These are phyloP conservation scores for Scaptomyza cyrtandrae DNA, from an alignment of 2,888 invertebrate genomes.

Conservation along the genomic window DNA sequence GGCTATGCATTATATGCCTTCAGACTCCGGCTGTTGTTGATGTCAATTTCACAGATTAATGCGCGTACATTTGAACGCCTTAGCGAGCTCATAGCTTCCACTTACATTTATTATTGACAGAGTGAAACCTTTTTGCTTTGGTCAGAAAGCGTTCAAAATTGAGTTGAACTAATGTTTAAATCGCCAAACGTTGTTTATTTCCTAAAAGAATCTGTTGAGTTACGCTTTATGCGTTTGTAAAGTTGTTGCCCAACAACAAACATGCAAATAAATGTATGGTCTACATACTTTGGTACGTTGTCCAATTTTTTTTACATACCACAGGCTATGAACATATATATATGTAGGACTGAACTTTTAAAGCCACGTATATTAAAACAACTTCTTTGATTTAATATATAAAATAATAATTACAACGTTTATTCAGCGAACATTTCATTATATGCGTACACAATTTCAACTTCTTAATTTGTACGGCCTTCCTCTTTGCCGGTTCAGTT, in stretches of 20 bases:
- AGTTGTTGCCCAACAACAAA: constrained; percentile 10
- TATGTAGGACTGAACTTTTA: too few species aligned
- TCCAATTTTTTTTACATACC: constrained; percentile 47
- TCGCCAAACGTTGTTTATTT: constrained; percentile 26
- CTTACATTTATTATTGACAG: constrained; percentile 77
- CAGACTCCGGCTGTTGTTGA: constrained; percentile 36
- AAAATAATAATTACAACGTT: too few species aligned
- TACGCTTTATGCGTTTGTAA: constrained; percentile 18
- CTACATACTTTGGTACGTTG: not conserved
- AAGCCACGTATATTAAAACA: too few species aligned
- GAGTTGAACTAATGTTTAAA: constrained; percentile 56
- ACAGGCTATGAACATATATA: constrained; percentile 8
- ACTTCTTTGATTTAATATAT: too few species aligned
- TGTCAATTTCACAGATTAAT: constrained; percentile 79
- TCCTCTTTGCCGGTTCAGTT: too few species aligned
- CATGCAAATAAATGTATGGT: not conserved
- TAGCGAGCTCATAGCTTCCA: constrained; percentile 40
- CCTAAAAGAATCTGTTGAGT: not conserved
- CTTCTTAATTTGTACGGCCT: too few species aligned
- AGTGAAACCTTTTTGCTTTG: constrained; percentile 68
- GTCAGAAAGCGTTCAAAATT: constrained; percentile 64
- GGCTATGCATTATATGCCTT: too few species aligned
- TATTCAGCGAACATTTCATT: too few species aligned
- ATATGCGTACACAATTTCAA: too few species aligned
- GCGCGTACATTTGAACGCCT: constrained; percentile 67